Evolutionary conservation across 2,113 vertebrate species (phyloP).

Genomic region (Porphyrio hochstetteri): DNA sequence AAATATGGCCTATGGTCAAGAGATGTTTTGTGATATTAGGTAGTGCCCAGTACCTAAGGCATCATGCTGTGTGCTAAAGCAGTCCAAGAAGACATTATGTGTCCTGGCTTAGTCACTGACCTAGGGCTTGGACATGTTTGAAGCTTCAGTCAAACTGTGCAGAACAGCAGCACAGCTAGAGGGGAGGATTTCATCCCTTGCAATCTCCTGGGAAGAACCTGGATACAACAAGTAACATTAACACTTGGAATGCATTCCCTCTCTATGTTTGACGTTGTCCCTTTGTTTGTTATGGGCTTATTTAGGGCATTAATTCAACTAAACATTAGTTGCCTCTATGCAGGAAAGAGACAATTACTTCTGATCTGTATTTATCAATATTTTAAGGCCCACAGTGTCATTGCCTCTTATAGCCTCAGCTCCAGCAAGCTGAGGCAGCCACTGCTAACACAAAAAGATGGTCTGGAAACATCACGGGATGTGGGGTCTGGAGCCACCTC

Average conservation of each 20-base stretch:
- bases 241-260: background rate
- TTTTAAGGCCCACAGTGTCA: background rate
- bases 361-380: background rate
- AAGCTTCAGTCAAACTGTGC: background rate
- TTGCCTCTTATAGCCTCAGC: background rate
- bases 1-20: background rate
- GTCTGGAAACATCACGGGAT: background rate
- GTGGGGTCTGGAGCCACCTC: background rate
- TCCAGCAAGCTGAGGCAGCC: background rate
- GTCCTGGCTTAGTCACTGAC: background rate
- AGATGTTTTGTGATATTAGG: background rate
- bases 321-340: background rate
- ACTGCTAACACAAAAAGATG: background rate
- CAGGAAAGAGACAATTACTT: background rate
- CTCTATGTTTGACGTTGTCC: background rate
- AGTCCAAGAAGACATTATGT: background rate
- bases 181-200: background rate
- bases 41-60: background rate
- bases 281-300: background rate
- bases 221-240: background rate
- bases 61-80: background rate
- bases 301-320: background rate
- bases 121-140: background rate
- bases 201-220: background rate
- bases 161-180: background rate